Evolutionary conservation across 2,888 invertebrate genomes (phyloP), one percentile per base, ranked within the genome.

Genomic region (Tineola bisselliella): DNA sequence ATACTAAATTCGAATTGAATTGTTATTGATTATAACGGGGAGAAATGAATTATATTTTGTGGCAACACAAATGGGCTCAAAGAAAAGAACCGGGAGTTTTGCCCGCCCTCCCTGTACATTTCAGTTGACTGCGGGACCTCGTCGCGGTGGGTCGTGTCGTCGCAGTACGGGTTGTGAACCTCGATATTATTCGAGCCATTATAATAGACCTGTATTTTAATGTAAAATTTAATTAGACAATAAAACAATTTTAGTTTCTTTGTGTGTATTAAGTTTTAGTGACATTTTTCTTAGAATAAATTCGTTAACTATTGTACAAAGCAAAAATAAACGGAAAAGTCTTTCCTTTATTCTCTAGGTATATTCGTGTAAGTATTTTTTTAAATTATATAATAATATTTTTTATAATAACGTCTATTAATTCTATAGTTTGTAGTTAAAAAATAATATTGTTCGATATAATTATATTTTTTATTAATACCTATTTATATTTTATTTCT

Each of bases 111-210:
- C 61, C 66, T 66, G 12, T 6, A 12, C 6, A 61, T 63, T 72
- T 79, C 79, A 84, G 84, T 84, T 74, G 73, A 71, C 75, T 80
- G 80, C 76, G 73, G 70, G 70, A 71, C 68, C 76, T 73, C 74
- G 70, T 15, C 58, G 58, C 62, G 65, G 65, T 67, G 61, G 13
- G 56, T 63, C 64, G 64, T 63, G 62, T 63, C 62, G 31, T 33
- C 62, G 31, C 31, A 38, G 48, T 15, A 15, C 48, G 48, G 48
- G 15, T 13, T 10, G 12, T n/a, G 13, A 15, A 13, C 19, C 52
- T 18, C 43, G 31, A 11, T 44, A 1, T 44, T 57, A 65, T 66
- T 67, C 69, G 70, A 65, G 65, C 65, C 63, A 62, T 61, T 63
- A 66, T 63, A 63, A 60, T 63, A 69, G 69, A 68, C 69, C 70